Conservation (phyloP, 2,113 vertebrate species). For the Eublepharis macularius region DNA sequence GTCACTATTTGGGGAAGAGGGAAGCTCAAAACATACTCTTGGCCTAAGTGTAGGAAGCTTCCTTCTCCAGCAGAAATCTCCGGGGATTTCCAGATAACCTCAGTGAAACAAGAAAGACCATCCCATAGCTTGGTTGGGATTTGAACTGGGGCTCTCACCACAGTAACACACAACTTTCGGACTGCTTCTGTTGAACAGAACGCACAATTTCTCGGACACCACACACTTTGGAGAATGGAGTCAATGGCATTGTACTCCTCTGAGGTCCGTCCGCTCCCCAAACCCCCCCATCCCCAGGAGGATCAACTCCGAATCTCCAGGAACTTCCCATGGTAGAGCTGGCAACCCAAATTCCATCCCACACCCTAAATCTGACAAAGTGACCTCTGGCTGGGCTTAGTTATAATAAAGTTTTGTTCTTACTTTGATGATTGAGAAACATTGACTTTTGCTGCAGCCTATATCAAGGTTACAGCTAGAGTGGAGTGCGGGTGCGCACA, state of each 20-base stretch:
- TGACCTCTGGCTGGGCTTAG: neutral
- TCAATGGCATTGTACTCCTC: no score
- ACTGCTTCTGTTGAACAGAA: no score
- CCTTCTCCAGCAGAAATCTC: neutral
- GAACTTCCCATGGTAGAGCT: no score
- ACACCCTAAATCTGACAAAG: neutral
- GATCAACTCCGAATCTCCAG: no score
- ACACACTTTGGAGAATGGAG: no score
- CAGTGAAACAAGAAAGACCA: no score
- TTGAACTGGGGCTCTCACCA: neutral
- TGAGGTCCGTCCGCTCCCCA: no score
- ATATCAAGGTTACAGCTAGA: neutral
- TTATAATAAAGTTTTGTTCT: neutral
- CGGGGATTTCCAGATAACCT: neutral
- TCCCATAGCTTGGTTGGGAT: neutral
- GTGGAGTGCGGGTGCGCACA: no score
- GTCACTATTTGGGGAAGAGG: neutral
- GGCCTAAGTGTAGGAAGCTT: neutral
- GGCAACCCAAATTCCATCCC: neutral
- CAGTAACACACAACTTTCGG: neutral
- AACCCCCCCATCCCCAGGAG: no score
- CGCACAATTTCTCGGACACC: no score
- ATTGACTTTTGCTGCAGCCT: neutral
- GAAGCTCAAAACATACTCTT: neutral
- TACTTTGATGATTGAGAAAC: neutral